Conservation (phyloP, 2,113 vertebrate species). For the Agelaius phoeniceus region DNA sequence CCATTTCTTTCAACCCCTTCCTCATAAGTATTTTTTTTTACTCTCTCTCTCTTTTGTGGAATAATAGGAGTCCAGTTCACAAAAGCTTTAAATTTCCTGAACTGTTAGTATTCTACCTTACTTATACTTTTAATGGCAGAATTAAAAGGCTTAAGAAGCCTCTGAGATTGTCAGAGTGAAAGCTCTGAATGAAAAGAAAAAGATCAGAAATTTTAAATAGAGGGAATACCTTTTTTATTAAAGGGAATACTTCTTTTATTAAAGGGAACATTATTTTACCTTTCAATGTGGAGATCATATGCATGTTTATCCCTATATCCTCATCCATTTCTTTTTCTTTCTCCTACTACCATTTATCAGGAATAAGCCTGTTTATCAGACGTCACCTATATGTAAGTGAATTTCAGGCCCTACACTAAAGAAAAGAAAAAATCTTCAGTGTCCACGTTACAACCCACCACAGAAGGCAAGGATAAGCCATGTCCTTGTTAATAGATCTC, state of each 20-base stretch:
- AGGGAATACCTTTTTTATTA: neutral
- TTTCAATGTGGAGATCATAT: neutral
- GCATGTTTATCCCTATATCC: neutral
- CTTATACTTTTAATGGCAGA: neutral
- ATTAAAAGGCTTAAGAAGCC: neutral
- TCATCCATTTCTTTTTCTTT: neutral
- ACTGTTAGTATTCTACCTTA: neutral
- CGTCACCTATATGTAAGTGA: neutral
- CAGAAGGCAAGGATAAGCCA: neutral
- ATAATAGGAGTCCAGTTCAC: neutral
- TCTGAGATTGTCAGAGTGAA: neutral
- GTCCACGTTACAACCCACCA: fast-evolving
- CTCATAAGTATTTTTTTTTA: fast-evolving
- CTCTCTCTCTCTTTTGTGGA: neutral
- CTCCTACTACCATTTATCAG: neutral
- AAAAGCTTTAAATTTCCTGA: neutral
- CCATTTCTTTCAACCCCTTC: neutral
- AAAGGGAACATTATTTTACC: neutral
- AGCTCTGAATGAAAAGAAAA: neutral
- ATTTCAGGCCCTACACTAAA: neutral
- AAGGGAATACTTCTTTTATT: too few relatives aligned
- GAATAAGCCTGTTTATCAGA: neutral
- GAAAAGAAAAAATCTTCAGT: neutral
- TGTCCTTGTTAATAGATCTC: neutral
- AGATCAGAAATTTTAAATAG: neutral